A percentile compares a stretch with the other conserved stretches of the same genome.
Conservation (phyloP, 2,113 vertebrate genomes). For the Burhinus oedicnemus region DNA sequence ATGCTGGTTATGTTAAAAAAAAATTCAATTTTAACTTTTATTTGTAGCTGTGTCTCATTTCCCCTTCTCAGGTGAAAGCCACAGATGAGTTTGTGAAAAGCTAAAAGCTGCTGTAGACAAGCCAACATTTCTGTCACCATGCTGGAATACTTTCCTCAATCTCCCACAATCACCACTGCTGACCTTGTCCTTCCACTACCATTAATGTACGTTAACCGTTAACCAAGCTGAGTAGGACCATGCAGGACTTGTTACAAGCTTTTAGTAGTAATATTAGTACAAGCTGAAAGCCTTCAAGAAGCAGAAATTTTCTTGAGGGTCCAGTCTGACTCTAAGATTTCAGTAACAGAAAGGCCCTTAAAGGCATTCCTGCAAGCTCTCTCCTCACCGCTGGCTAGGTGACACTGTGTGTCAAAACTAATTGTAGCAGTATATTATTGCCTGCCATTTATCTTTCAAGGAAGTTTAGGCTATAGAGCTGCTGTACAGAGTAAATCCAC, state of each 20-base stretch:
- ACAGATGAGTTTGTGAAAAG: background rate
- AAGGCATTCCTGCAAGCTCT: background rate
- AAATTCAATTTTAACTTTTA: background rate
- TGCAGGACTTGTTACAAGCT: background rate
- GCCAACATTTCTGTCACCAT: background rate
- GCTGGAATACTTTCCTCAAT: background rate
- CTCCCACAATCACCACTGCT: background rate
- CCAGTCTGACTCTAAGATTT: background rate
- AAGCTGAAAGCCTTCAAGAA: background rate
- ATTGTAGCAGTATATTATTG: background rate
- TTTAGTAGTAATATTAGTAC: too few relatives aligned
- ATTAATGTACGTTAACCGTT: accelerated
- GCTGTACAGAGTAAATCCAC: background rate
- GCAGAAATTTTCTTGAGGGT: background rate
- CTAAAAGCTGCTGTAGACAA: background rate
- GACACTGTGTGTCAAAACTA: too few relatives aligned
- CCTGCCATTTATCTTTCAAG: background rate
- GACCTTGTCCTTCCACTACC: background rate
- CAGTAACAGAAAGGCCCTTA: background rate
- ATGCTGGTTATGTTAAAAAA: background rate
- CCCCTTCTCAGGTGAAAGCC: background rate
- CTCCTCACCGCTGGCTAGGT: background rate
- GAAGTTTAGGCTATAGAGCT: background rate
- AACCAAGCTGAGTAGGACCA: background rate
- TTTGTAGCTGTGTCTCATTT: background rate